Base-by-base conservation (phyloP, 2,888 invertebrate species). In the Sarcophaga rosellei region DNA sequence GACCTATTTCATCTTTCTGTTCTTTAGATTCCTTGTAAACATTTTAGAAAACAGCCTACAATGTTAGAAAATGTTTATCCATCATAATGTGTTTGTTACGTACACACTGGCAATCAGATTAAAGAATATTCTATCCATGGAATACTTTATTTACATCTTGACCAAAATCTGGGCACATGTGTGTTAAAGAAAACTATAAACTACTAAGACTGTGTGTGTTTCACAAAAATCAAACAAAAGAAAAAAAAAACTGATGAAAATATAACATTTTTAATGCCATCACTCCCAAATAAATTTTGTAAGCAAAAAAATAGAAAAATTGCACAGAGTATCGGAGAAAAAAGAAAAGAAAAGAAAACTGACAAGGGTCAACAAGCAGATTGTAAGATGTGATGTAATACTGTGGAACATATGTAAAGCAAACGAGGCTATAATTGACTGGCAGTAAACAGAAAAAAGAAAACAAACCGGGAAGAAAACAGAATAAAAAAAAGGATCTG, bases 351-450 rank as follows among this genome's bases (percentile, higher is more conserved):
- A 68, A 77, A 21, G 45, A 70, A 80, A 70, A 80, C 70, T 77
- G 82, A 85, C 81, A 87, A 83, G 87, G 87, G 87, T 87, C 87
- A 87, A 80, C 73, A 85, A 78, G 76, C 73, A 81, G 57, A 75
- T 81, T 81, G 72, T 72, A 73, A 78, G 74, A 70, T 78, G 69
- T 79, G 81, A 77, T 88, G 76, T 75, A 74, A 76, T 81, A 73
- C 77, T 72, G 73, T 76, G 81, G 61, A 84, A 84, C 87, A 86
- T 84, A 84, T 88, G 86, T 86, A 77, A 81, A 82, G 81, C 81
- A 85, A 87, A 88, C 84, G 87, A 87, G 82, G 85, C 78, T 86
- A 88, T 87, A 88, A 88, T 88, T 88, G 88, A 88, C 88, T 85
- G 84, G 47, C 77, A 85, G 70, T 78, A 81, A 80, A 81, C 35